Evolutionary conservation across 2,113 vertebrate genomes (phyloP), one percentile per base, ranked within the genome.

Genomic region (Arothron firmamentum): DNA sequence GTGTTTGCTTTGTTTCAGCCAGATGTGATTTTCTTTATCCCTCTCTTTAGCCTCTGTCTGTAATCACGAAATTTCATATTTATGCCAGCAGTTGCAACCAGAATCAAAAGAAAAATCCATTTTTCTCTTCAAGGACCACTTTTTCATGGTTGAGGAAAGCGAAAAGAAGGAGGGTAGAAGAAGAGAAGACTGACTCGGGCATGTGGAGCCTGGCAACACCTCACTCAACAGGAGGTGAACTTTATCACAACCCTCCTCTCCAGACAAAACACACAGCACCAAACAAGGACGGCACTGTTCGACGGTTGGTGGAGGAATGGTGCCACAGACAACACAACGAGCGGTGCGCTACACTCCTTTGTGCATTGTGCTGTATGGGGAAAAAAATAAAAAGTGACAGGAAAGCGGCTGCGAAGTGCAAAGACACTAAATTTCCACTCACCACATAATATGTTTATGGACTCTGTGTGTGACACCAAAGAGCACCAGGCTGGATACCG

Each of bases 181-280:
- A 66, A 47, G 46, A 69, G 67, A 15, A 34, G 59, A 54, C 73
- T 77, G 77, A 85, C 47, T 72, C 71, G 42, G 43, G 20, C 17
- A 56, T 48, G 55, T 15, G 38, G 42, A 71, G 47, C 45, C 41
- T 73, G 79, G 75, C 71, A 76, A 59, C 54, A 58, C 61, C 62
- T 79, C 78, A 75, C 60, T 85, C 70, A 60, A 70, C 67, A 57
- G 56, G 53, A 78, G 60, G 72, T 51, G 57, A 74, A 59, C 70
- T 75, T 79, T 78, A 88, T 83, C 84, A 72, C 77, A 72, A 17
- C 65, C 52, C 58, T 62, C 48, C 70, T 49, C 65, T 67, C 56
- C 61, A 88, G 83, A 87, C 85, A 80, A 74, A 85, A 88, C 85
- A 88, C 66, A 43, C 59, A 57, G 53, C 54, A 67, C 34, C 56